These are phyloP conservation scores for Venustoraphidia nigricollis DNA, from an alignment of 2,888 invertebrate species.

Conservation along the genomic window DNA sequence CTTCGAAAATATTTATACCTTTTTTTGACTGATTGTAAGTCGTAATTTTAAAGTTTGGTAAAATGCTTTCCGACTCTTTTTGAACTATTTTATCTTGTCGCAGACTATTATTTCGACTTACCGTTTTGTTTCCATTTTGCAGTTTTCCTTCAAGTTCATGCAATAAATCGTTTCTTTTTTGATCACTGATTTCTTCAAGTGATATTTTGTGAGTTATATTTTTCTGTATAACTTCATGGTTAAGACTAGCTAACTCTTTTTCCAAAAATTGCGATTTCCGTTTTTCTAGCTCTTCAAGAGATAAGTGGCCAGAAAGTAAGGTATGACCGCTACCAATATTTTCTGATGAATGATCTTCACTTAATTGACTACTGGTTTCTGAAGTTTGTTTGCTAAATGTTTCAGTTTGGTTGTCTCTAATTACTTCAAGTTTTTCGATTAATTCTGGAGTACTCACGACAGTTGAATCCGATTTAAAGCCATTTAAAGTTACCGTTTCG, in stretches of 20 bases:
- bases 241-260: conserved; percentile 27
- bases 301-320: conserved; percentile 19
- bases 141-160: conserved; percentile 18
- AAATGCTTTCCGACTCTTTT: conserved; percentile 11
- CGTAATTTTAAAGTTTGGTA: conserved; percentile 29
- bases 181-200: not conserved
- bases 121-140: conserved; percentile 7
- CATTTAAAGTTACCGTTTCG: conserved; percentile 15
- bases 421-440: conserved; percentile 23
- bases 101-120: conserved; percentile 7
- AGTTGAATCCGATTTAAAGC: conserved; percentile 18
- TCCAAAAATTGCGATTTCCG: conserved; percentile 27
- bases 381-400: not conserved
- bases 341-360: not conserved
- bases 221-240: conserved; percentile 15
- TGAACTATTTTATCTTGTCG: conserved; percentile 5
- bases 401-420: conserved; percentile 19
- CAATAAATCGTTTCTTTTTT: conserved; percentile 12
- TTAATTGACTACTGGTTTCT: not conserved
- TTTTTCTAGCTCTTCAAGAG: conserved; percentile 26
- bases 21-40: conserved; percentile 26
- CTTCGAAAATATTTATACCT: conserved; percentile 28
- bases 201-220: conserved; percentile 1
- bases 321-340: not conserved
- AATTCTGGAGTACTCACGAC: conserved; percentile 26